phyloP scores from a whole-genome alignment of 2,888 invertebrate genomes.

The Aphodius granarius region DNA sequence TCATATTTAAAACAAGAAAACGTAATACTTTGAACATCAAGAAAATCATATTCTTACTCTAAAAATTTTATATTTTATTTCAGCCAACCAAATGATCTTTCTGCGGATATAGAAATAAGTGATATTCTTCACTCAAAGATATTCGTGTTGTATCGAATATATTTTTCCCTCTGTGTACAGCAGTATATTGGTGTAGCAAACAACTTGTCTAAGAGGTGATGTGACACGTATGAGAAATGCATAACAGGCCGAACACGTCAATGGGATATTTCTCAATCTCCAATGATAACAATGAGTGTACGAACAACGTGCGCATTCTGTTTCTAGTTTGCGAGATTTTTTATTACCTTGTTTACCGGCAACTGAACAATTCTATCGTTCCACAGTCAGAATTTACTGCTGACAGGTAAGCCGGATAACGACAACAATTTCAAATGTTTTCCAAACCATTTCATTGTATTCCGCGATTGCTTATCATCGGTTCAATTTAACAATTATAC shows the following conservation, averaged over 20 bases:
- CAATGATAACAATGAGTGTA: background rate
- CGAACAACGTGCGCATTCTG: background rate
- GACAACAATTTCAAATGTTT: constrained; percentile 12
- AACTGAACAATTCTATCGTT: background rate
- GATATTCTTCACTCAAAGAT: too few relatives aligned
- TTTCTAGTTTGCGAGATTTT: background rate
- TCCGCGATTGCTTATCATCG: background rate
- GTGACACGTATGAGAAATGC: background rate
- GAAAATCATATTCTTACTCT: too few relatives aligned
- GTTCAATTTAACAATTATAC: background rate
- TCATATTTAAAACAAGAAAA: too few relatives aligned
- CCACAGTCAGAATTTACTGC: background rate
- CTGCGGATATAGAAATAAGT: too few relatives aligned
- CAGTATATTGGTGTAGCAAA: too few relatives aligned
- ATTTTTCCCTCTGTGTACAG: too few relatives aligned
- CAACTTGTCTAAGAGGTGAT: background rate
- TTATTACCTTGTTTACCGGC: background rate
- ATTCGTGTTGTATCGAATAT: too few relatives aligned
- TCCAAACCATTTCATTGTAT: constrained; percentile 9
- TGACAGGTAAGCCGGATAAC: background rate
- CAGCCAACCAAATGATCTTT: too few relatives aligned
- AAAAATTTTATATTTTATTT: too few relatives aligned
- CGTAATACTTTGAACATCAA: too few relatives aligned
- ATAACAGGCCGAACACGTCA: background rate
- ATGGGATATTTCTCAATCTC: background rate